Conservation (phyloP, 2,888 invertebrate genomes). For the Nomada ruficornis region DNA sequence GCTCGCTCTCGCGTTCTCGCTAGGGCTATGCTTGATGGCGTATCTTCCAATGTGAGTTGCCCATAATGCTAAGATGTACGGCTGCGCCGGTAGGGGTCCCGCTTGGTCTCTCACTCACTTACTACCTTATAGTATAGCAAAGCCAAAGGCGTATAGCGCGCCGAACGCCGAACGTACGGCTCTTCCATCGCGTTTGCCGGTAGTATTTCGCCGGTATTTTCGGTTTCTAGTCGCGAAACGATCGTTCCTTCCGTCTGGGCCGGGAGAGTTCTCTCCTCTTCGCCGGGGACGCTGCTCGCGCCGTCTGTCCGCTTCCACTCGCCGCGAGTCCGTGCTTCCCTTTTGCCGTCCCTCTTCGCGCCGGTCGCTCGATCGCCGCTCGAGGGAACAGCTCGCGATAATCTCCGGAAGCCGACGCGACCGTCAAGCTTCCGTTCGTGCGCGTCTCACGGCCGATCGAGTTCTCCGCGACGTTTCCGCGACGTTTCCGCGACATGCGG, state of each 20-base stretch:
- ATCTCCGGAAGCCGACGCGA: not conserved
- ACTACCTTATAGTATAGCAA: constrained; percentile 83
- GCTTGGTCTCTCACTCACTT: constrained; percentile 79
- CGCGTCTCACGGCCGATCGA: not conserved
- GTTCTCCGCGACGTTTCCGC: not conserved
- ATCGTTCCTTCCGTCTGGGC: constrained; percentile 18
- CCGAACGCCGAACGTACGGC: constrained; percentile 68
- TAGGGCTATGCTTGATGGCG: constrained; percentile 88
- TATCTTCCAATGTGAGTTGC: constrained; percentile 89
- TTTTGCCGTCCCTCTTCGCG: not conserved
- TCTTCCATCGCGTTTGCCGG: constrained; percentile 75
- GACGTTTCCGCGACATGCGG: constrained; percentile 4
- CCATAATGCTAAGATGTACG: constrained; percentile 88
- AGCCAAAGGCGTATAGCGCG: constrained; percentile 77
- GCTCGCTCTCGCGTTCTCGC: constrained; percentile 84
- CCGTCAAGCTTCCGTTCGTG: not conserved
- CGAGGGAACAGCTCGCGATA: not conserved
- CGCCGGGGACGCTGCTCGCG: not conserved
- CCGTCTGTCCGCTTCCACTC: not conserved
- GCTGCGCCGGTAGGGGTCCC: constrained; percentile 86
- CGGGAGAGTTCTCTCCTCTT: not conserved
- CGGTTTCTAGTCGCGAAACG: constrained; percentile 50
- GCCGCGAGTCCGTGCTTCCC: not conserved
- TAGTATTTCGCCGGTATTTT: constrained; percentile 65
- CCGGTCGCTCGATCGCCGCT: not conserved